Base-by-base conservation (phyloP, 2,113 vertebrate species). In the Rhinopithecus roxellana region DNA sequence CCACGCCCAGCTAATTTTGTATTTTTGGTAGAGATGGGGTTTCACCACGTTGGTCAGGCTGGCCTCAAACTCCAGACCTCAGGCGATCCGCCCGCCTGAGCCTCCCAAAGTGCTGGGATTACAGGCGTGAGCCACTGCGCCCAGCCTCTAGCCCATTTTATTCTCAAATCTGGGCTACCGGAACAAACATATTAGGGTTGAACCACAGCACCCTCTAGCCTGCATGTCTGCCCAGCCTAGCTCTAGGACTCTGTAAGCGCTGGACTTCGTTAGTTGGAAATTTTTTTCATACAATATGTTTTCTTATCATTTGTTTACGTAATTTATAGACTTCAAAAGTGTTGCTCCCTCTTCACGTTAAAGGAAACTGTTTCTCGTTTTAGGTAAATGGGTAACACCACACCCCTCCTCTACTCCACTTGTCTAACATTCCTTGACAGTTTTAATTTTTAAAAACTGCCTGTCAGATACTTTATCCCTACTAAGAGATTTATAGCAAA, bases 291-390 rank as follows among this genome's bases (percentile, higher is more conserved):
- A 38, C n/a, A 67, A 2, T 55, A 48, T 74, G 50, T 89, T 93
- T 93, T 93, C 82, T 90, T 79, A 94, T 86, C 67, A 92, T 81
- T 72, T 78, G 70, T 89, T 97, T 89, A 61, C 95, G 64, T 96
- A 70, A 92, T 40, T 90, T 94, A 88, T 45, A 88, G 43, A 90
- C 77, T 95, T 97, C 90, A 97, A 84, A 94, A 81, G 81, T 80
- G 70, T 90, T 79, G 13, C 25, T 95, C 69, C 57, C 16, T 91
- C 88, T 97, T 92, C 81, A 89, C 86, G 82, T 82, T 92, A 82
- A 93, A 91, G 79, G 93, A 95, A 89, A 90, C 40, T 3, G 4
- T 92, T 94, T 45, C 43, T 97, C 85, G 67, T 94, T 90, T 94
- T 55, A 91, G n/a, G 64, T 27, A 97, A 95, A 80, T 81, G 25